phyloP scores from a whole-genome alignment of 2,888 invertebrate species.

The Mayetiola destructor region DNA sequence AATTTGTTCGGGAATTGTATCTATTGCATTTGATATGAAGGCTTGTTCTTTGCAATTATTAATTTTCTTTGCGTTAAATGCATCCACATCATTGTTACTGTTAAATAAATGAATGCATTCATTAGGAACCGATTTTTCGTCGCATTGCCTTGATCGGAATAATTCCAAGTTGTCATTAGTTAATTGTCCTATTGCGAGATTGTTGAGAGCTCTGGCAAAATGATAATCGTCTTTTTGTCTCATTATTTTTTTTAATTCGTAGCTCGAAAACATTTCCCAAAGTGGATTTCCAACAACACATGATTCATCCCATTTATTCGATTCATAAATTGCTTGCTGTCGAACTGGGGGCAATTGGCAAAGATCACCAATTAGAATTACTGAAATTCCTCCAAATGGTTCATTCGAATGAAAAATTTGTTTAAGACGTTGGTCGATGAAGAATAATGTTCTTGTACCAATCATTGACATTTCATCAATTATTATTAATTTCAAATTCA shows the following conservation, averaged over 20 bases:
- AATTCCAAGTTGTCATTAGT: conserved; percentile 20
- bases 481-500: conserved; percentile 5
- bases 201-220: conserved; percentile 23
- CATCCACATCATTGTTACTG: background rate
- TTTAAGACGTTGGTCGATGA: background rate
- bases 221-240: conserved; percentile 23
- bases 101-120: background rate
- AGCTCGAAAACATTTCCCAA: conserved; percentile 22
- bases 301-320: conserved; percentile 11
- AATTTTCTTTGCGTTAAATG: background rate
- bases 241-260: conserved; percentile 24
- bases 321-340: conserved; percentile 21
- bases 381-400: conserved; percentile 25
- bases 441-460: background rate
- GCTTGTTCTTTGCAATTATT: too few species aligned
- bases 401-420: conserved; percentile 19
- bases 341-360: conserved; percentile 26
- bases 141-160: conserved; percentile 17
- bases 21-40: too few species aligned
- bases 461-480: conserved; percentile 16
- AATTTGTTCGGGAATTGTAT: background rate
- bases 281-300: conserved; percentile 16
- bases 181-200: conserved; percentile 21
- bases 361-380: conserved; percentile 27
- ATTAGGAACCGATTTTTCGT: background rate